Percentiles rank a stretch among this genome's conserved stretches.
phyloP scores from a whole-genome alignment of 2,113 vertebrate genomes.

The Albula goreensis region DNA sequence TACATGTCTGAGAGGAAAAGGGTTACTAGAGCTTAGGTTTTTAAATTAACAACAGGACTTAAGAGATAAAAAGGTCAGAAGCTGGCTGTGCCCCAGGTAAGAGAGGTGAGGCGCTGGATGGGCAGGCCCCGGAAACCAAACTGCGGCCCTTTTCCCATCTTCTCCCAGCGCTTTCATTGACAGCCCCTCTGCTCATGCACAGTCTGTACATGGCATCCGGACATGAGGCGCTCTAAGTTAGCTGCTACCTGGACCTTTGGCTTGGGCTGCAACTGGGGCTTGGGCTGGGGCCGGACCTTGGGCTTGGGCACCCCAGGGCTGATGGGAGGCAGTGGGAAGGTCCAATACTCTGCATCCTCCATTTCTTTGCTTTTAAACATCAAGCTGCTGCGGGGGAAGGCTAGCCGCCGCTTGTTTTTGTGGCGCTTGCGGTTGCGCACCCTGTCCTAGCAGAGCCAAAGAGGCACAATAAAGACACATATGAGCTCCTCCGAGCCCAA shows the following conservation, averaged over 20 bases:
- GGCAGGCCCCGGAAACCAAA: background rate
- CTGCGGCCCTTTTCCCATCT: background rate
- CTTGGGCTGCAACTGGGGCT: too few relatives aligned
- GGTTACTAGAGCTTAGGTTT: background rate
- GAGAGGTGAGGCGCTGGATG: background rate
- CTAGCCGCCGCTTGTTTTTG: conserved; percentile 38
- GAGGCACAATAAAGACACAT: conserved; percentile 31
- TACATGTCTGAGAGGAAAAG: background rate
- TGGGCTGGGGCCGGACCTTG: too few relatives aligned
- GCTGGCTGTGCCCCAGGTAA: background rate
- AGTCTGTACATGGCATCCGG: too few relatives aligned
- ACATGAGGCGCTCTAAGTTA: too few relatives aligned
- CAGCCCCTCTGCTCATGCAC: background rate
- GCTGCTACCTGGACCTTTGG: background rate
- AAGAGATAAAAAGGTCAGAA: background rate
- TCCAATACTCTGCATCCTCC: conserved; percentile 43
- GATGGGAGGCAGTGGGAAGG: conserved; percentile 18
- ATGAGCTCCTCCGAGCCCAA: background rate
- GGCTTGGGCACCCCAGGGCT: background rate
- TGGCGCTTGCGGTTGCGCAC: conserved; percentile 23
- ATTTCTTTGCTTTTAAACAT: conserved; percentile 42
- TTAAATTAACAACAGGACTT: background rate
- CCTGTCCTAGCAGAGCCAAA: conserved; percentile 43
- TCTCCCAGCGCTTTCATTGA: background rate
- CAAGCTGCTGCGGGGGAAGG: conserved; percentile 33